Percentiles rank a stretch among this genome's conserved stretches.
phyloP scores from a whole-genome alignment of 2,888 invertebrate species.

The Rambutsinella grinnellia region DNA sequence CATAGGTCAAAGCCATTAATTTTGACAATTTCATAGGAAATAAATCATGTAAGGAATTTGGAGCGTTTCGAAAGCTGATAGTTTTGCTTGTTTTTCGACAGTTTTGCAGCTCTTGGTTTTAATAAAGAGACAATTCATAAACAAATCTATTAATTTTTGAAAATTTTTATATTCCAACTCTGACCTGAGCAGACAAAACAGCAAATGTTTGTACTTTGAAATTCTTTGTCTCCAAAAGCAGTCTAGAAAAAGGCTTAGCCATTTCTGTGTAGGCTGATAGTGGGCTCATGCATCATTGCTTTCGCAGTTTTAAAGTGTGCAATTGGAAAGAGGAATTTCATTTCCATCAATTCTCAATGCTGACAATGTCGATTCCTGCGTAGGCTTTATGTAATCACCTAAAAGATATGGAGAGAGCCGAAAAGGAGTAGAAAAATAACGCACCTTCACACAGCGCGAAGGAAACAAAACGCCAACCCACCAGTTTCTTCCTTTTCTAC shows the following conservation, averaged over 20 bases:
- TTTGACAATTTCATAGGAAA: too few relatives aligned
- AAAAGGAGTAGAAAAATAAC: not conserved
- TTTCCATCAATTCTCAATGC: not conserved
- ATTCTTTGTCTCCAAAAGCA: conserved; percentile 5
- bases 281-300: not conserved
- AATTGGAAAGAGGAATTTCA: not conserved
- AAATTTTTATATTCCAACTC: too few relatives aligned
- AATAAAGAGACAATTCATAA: too few relatives aligned
- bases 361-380: not conserved
- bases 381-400: conserved; percentile 8
- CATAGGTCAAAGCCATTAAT: too few relatives aligned
- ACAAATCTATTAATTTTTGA: too few relatives aligned
- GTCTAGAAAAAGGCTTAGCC: not conserved
- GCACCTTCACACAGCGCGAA: not conserved
- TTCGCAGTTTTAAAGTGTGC: not conserved
- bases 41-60: too few relatives aligned
- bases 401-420: not conserved
- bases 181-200: too few relatives aligned
- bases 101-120: too few relatives aligned
- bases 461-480: not conserved
- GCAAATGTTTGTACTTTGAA: too few relatives aligned
- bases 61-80: too few relatives aligned
- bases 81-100: too few relatives aligned
- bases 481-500: not conserved
- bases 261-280: not conserved